phyloP scores from a whole-genome alignment of 2,113 vertebrate genomes.

The Myxocyprinus asiaticus region DNA sequence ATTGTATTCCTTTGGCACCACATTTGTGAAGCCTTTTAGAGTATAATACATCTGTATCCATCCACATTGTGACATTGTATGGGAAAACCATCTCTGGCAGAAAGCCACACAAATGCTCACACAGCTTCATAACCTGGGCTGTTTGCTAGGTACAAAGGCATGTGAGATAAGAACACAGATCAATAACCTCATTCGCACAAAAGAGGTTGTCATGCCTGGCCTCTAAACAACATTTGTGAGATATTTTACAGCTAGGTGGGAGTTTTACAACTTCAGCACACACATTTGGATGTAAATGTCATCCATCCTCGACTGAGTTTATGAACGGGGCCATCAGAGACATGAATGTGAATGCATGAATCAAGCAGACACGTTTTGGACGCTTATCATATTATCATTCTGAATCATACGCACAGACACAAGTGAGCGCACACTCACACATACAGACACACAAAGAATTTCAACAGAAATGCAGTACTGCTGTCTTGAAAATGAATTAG shows the following conservation, averaged over 20 bases:
- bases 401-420: too few relatives aligned
- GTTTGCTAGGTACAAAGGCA: slow-evolving; percentile 32
- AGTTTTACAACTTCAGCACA: background rate
- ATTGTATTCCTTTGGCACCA: too few relatives aligned
- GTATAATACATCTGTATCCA: too few relatives aligned
- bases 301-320: background rate
- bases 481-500: too few relatives aligned
- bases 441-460: too few relatives aligned
- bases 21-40: too few relatives aligned
- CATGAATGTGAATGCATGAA: too few relatives aligned
- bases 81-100: background rate
- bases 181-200: slow-evolving; percentile 10
- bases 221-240: slow-evolving; percentile 10
- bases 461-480: too few relatives aligned
- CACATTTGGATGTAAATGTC: background rate
- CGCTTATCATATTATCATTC: too few relatives aligned
- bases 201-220: background rate
- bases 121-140: background rate
- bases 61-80: background rate
- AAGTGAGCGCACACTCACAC: too few relatives aligned
- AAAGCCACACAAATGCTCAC: background rate
- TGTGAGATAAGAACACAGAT: background rate
- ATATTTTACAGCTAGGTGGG: background rate
- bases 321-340: too few relatives aligned
- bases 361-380: too few relatives aligned